Percentiles rank a stretch among this genome's conserved stretches.
These are phyloP conservation scores for Onychomys leucogaster DNA, from an alignment of 2,797 vertebrate genomes.

Conservation along the genomic window DNA sequence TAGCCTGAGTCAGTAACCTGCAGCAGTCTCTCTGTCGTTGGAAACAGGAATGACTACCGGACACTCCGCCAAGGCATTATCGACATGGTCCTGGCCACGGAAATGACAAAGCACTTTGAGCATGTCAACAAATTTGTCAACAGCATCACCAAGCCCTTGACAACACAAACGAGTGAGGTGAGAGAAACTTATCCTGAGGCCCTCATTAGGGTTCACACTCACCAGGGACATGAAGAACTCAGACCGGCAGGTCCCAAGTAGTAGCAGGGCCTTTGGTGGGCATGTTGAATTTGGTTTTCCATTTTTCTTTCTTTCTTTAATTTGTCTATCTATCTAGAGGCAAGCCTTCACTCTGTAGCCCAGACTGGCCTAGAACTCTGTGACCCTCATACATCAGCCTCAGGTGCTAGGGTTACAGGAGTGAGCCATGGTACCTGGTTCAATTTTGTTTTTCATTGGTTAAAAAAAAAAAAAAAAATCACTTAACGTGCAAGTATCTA, in stretches of 20 bases:
- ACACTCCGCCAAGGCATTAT: slow-evolving; percentile 96
- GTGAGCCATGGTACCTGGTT: neutral
- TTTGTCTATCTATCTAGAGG: no score
- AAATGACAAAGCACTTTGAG: slow-evolving; percentile 99
- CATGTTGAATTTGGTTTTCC: neutral
- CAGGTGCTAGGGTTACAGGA: neutral
- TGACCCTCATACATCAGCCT: neutral
- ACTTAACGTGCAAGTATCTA: neutral
- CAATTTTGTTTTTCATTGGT: neutral
- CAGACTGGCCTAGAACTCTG: neutral
- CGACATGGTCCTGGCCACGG: slow-evolving; percentile 98
- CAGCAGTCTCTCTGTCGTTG: slow-evolving; percentile 73
- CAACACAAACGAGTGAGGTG: slow-evolving; percentile 94
- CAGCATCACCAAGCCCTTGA: slow-evolving; percentile 98
- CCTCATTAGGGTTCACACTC: neutral
- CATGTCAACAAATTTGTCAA: slow-evolving; percentile 99
- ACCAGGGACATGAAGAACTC: rapidly evolving
- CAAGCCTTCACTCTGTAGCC: neutral
- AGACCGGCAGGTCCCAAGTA: neutral
- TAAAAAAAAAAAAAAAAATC: neutral
- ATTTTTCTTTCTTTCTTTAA: neutral
- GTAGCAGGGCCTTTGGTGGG: neutral
- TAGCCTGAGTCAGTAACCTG: slow-evolving; percentile 60
- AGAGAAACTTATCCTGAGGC: slow-evolving; percentile 76
- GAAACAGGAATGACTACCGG: slow-evolving; percentile 95